These are phyloP conservation scores for Drosophila repleta DNA, from an alignment of 1,140 invertebrate genomes.

Conservation along the genomic window DNA sequence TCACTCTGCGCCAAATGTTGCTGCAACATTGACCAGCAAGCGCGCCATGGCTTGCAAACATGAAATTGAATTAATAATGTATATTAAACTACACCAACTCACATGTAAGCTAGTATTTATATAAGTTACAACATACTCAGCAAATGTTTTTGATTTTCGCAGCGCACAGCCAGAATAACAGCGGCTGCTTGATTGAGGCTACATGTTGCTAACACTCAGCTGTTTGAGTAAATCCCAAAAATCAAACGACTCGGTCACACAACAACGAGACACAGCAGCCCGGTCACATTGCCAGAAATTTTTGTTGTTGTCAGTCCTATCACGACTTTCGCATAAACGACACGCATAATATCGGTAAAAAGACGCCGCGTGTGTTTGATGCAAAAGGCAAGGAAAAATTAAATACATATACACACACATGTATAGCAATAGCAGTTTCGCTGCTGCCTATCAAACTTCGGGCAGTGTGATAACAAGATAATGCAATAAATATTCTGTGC, in stretches of 20 bases:
- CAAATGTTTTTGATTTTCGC: not conserved
- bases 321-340: constrained; percentile 55
- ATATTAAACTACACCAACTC: not conserved
- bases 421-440: constrained; percentile 37
- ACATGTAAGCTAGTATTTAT: not conserved
- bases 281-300: constrained; percentile 35
- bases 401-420: constrained; percentile 45
- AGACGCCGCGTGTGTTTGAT: constrained; percentile 53
- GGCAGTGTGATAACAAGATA: constrained; percentile 68
- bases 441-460: constrained; percentile 32
- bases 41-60: not conserved
- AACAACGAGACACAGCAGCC: not conserved
- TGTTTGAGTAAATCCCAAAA: constrained; percentile 32
- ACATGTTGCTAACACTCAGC: constrained; percentile 39
- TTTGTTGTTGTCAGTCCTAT: constrained; percentile 49
- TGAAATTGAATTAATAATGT: not conserved
- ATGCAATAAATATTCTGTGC: constrained; percentile 45
- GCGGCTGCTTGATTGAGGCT: not conserved
- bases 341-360: constrained; percentile 47
- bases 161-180: not conserved
- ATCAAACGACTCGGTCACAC: constrained; percentile 15
- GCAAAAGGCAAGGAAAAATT: constrained; percentile 43
- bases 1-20: not conserved
- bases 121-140: not conserved
- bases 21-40: not conserved